Evolutionary conservation across 2,797 vertebrate species (phyloP).

Genomic region (Anguilla obscura): DNA sequence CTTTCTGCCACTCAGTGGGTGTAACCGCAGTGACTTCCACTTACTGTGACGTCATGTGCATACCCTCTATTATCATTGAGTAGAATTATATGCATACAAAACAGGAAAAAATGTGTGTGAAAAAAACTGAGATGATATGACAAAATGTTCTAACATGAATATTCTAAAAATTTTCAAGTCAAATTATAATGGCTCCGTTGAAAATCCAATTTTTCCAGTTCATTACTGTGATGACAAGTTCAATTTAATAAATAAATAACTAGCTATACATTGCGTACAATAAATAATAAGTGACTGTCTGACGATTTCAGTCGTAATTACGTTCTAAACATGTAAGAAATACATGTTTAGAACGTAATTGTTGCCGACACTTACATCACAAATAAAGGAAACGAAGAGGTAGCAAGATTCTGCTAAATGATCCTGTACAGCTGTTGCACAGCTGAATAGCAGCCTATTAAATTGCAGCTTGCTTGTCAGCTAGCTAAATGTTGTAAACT

Average conservation of each 20-base stretch:
- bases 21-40: too few relatives aligned
- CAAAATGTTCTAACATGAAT: too few relatives aligned
- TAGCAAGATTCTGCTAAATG: not conserved
- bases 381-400: not conserved
- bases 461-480: not conserved
- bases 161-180: too few relatives aligned
- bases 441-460: too few relatives aligned
- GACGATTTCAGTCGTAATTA: not conserved
- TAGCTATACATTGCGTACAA: not conserved
- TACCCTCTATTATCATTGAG: too few relatives aligned
- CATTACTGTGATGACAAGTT: not conserved
- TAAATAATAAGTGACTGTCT: not conserved
- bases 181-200: not conserved
- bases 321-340: not conserved
- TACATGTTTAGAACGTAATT: not conserved
- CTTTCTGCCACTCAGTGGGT: too few relatives aligned
- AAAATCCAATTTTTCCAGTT: not conserved
- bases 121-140: too few relatives aligned
- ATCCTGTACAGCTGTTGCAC: not conserved
- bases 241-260: not conserved
- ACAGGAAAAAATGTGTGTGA: too few relatives aligned
- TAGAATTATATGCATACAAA: too few relatives aligned
- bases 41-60: too few relatives aligned
- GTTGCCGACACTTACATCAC: not conserved
- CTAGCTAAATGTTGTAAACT: not conserved